Conservation (phyloP, 2,888 invertebrate genomes). For the Brenthis ino region DNA sequence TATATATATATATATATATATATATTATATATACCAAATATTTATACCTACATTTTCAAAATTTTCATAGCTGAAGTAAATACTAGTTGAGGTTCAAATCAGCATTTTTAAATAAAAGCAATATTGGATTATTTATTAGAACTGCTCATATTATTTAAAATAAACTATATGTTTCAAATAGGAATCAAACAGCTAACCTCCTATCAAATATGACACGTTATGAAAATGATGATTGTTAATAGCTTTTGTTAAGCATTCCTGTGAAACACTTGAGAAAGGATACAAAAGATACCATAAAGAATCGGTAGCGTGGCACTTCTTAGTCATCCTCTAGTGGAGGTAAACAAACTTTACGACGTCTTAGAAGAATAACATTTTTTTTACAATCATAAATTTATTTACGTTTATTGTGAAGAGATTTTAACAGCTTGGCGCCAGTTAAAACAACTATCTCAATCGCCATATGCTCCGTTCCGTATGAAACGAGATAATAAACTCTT, state of each 20-base stretch:
- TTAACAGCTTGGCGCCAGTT: constrained; percentile 72
- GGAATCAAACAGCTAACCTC: too few relatives aligned
- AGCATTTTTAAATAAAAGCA: too few relatives aligned
- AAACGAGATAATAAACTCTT: not conserved
- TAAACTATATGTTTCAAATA: too few relatives aligned
- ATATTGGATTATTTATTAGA: too few relatives aligned
- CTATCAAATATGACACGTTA: constrained; percentile 4
- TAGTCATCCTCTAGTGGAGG: constrained; percentile 59
- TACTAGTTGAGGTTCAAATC: too few relatives aligned
- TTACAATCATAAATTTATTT: constrained; percentile 53
- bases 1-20: too few relatives aligned
- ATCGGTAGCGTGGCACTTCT: constrained; percentile 41
- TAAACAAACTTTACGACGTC: constrained; percentile 68
- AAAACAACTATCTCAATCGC: constrained; percentile 50
- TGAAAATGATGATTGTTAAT: constrained; percentile 8
- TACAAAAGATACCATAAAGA: constrained; percentile 11
- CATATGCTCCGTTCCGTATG: constrained; percentile 23
- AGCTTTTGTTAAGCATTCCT: constrained; percentile 15
- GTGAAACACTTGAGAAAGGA: constrained; percentile 21
- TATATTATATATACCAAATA: too few relatives aligned
- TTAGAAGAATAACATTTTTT: constrained; percentile 61
- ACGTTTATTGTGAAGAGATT: constrained; percentile 54
- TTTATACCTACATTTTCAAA: too few relatives aligned
- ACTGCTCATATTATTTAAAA: too few relatives aligned
- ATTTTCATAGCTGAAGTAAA: too few relatives aligned